Percentiles rank a stretch among this genome's conserved stretches.
Conservation (phyloP, 1,140 invertebrate species). For the Onthophagus taurus region DNA sequence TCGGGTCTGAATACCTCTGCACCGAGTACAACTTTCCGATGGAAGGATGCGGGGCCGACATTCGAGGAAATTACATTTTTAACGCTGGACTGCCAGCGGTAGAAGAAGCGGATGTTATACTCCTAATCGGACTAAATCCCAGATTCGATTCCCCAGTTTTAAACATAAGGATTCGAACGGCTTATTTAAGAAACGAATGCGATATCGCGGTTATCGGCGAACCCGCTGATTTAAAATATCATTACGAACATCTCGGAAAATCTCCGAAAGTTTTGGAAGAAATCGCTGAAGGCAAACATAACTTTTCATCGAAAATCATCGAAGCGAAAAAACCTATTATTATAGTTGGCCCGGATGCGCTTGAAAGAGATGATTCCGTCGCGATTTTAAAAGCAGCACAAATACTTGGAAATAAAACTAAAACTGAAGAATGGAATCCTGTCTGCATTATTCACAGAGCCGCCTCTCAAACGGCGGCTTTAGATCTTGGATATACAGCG, state of each 20-base stretch:
- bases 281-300: conserved; percentile 64
- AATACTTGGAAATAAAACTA: conserved; percentile 52
- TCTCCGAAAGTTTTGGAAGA: conserved; percentile 61
- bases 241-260: conserved; percentile 85
- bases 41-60: conserved; percentile 76
- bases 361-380: conserved; percentile 70
- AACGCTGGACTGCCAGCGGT: conserved; percentile 82
- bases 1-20: conserved; percentile 78
- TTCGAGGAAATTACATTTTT: conserved; percentile 83
- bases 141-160: conserved; percentile 95
- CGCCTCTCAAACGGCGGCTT: conserved; percentile 83
- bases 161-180: conserved; percentile 92
- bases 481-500: conserved; percentile 89
- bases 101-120: conserved; percentile 87
- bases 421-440: conserved; percentile 53
- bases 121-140: conserved; percentile 95
- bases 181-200: conserved; percentile 77
- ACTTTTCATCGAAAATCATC: conserved; percentile 62
- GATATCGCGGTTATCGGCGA: conserved; percentile 80
- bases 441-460: conserved; percentile 87
- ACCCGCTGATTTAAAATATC: conserved; percentile 88
- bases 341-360: conserved; percentile 77
- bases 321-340: conserved; percentile 83
- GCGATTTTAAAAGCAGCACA: conserved; percentile 68
- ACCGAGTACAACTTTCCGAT: conserved; percentile 86